Evolutionary conservation across 2,113 vertebrate species (phyloP), one percentile per base, ranked within the genome.

Genomic region (Tetraodon nigroviridis): DNA sequence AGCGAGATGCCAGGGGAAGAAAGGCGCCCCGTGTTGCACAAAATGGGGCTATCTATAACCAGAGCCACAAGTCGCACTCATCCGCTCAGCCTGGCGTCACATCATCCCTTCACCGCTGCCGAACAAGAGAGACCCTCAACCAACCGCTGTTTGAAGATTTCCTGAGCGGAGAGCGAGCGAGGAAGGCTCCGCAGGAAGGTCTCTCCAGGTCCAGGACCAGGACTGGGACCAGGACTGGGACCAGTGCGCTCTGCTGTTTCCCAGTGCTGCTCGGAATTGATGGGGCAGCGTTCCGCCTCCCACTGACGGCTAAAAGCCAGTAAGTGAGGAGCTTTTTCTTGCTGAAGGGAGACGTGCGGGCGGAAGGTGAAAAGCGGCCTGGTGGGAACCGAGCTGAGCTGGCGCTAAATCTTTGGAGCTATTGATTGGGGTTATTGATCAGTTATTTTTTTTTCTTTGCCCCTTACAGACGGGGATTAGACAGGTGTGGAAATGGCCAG

Each of bases 1-100:
- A 90, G 78, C 70, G 32, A 12, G 47, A 79, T 81, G 84, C 83
- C 87, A 80, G 76, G 52, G 63, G 81, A 83, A 86, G 79, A 89
- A 90, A 89, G 83, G 77, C 68, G 58, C 73, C 76, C 75, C 64
- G 51, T 51, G 81, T 76, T 52, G 70, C 71, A 84, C 74, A 80
- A 87, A 88, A 89, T 74, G 78, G 76, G 75, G 71, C 86, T 77
- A 90, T 90, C 86, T 86, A 83, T 82, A 86, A 80, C 80, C 68
- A 48, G 60, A 75, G 84, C 84, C 85, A 85, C 84, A 89, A 88
- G 86, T 80, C 63, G 56, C 84, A 89, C 86, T 89, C 78, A 89
- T 79, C 69, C 8, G 69, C 84, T 48, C 76, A 51, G 85, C 79
- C 82, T 86, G 85, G 67, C 78, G 85, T 80, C 84, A 75, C 82